Evolutionary conservation across 2,797 vertebrate species (phyloP).

Genomic region (Platalea minor): DNA sequence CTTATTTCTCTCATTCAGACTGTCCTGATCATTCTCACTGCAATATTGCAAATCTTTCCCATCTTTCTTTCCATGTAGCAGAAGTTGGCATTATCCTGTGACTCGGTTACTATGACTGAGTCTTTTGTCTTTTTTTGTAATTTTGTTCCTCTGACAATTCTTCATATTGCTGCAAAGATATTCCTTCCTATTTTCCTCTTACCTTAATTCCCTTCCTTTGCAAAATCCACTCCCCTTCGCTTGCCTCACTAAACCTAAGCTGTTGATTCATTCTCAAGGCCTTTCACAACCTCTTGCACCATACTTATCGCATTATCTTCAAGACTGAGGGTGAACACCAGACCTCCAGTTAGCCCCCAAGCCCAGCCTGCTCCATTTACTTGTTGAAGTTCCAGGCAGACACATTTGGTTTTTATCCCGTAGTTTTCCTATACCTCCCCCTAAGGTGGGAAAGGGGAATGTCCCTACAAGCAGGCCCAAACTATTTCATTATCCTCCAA

Average conservation of each 20-base stretch:
- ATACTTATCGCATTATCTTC: neutral
- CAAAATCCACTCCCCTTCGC: neutral
- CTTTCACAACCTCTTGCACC: neutral
- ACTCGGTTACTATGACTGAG: neutral
- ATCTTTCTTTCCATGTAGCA: neutral
- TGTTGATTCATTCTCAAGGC: neutral
- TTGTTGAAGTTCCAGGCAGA: neutral
- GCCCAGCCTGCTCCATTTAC: neutral
- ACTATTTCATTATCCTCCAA: neutral
- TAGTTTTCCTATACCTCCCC: neutral
- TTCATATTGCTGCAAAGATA: neutral
- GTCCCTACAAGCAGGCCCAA: neutral
- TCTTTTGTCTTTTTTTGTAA: neutral
- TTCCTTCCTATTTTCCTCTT: neutral
- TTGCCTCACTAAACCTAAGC: neutral
- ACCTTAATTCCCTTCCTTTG: neutral
- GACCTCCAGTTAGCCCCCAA: neutral
- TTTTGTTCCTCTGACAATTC: neutral
- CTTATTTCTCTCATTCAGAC: neutral
- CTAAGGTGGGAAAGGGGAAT: neutral
- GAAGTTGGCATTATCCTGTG: neutral
- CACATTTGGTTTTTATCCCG: rapidly evolving
- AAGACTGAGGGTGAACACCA: neutral
- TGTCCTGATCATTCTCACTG: neutral
- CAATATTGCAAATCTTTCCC: neutral